Base-by-base conservation (phyloP, 1,140 invertebrate species). In the Globodera rostochiensis region DNA sequence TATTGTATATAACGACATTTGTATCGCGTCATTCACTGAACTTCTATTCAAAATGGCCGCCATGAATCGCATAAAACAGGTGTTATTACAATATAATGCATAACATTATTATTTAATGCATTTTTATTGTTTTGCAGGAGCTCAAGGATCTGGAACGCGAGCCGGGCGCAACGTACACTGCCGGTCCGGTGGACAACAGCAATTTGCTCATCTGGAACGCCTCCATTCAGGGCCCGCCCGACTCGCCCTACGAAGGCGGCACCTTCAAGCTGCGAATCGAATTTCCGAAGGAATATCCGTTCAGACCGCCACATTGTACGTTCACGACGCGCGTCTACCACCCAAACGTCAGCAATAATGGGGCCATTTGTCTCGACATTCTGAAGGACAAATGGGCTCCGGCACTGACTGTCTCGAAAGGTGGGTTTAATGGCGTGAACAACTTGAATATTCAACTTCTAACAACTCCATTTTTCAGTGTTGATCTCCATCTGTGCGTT, bases 281-380 rank as follows among this genome's bases (percentile, higher is more conserved):
- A 92, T 98, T 99, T 91, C 96, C 97, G 89, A 97, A 95, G 93
- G 97, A 98, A 92, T 99, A 99, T 92, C 97, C 97, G 87, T 98
- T 98, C 92, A 98, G 98, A 93, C 96, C 97, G 91, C 96, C 96
- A 97, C 98, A 94, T 93, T 95, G 98, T 92, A 95, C 96, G 91
- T 98, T 99, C 92, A 98, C 96, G 91, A 99, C 97, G 91, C 94
- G 96, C 93, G 98, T 99, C 92, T 99, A 98, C 93, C 97, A 98
- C 93, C 97, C 97, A 90, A 99, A 98, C 93, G 98, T 98, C 92
- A 98, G 98, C 94, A 97, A 95, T 93, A 98, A 98, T 93, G 97
- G 97, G 93, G 96, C 95, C 45, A 82, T 86, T 53, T 98, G 97
- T 93, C 93, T 98, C 92, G 97, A 98, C 92, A 98, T 98, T 92